Percentiles rank a stretch among this genome's conserved stretches.
Evolutionary conservation across 2,113 vertebrate species (phyloP).

Genomic region (Glareola pratincola): DNA sequence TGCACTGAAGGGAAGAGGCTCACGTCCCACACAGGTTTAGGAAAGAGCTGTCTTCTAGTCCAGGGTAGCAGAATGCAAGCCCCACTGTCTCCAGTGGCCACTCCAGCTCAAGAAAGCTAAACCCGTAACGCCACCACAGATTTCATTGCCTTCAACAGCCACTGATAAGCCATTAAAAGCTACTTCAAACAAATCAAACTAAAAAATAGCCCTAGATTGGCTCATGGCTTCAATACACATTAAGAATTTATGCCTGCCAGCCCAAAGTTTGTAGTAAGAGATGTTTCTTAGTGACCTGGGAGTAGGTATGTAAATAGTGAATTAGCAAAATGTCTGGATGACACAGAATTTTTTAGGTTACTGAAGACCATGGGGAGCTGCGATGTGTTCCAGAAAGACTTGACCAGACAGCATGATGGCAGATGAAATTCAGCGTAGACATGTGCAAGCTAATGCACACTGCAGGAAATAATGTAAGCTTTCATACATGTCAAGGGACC

Average conservation of each 20-base stretch:
- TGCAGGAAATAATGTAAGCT: constrained; percentile 72
- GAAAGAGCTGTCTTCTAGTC: background rate
- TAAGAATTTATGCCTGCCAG: constrained; percentile 55
- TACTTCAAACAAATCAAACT: constrained; percentile 19
- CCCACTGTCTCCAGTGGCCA: background rate
- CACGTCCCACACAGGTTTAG: background rate
- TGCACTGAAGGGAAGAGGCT: background rate
- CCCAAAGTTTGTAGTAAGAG: constrained; percentile 44
- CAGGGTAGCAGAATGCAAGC: background rate
- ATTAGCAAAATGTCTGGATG: constrained; percentile 68
- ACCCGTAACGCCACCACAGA: background rate
- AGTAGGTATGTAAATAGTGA: constrained; percentile 73
- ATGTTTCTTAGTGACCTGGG: constrained; percentile 68
- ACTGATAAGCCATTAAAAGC: constrained; percentile 20
- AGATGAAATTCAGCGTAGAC: constrained; percentile 68
- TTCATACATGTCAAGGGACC: constrained; percentile 61
- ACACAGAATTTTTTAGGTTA: constrained; percentile 73
- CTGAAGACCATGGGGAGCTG: constrained; percentile 58
- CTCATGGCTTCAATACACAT: constrained; percentile 35
- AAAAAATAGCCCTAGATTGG: constrained; percentile 26
- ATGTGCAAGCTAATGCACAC: constrained; percentile 61
- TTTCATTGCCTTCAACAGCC: background rate
- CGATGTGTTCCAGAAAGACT: constrained; percentile 61
- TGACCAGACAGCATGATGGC: constrained; percentile 71
- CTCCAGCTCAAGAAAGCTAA: background rate